Evolutionary conservation across 2,797 vertebrate genomes (phyloP).

Genomic region (Somateria mollissima): DNA sequence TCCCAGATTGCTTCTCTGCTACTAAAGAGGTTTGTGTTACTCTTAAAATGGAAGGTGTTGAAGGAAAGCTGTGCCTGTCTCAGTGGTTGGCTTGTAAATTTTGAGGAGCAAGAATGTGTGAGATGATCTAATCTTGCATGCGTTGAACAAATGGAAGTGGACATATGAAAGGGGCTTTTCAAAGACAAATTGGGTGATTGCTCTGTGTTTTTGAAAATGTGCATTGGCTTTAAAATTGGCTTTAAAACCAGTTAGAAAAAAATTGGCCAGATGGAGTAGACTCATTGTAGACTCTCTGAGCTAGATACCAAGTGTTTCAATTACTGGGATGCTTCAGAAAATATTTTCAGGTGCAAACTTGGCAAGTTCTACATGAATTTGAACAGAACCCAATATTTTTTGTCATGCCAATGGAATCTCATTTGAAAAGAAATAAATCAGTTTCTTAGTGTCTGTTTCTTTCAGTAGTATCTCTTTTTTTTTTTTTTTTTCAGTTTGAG

Average conservation of each 20-base stretch:
- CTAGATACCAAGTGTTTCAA: neutral
- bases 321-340: neutral
- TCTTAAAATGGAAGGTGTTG: neutral
- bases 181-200: neutral
- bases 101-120: neutral
- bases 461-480: too few species aligned
- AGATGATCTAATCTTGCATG: neutral
- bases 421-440: neutral
- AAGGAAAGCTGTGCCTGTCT: neutral
- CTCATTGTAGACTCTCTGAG: neutral
- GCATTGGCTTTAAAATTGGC: neutral
- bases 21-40: neutral
- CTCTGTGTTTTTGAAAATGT: neutral
- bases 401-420: neutral
- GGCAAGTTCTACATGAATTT: neutral
- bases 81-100: neutral
- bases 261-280: neutral
- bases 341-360: neutral
- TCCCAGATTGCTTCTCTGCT: neutral
- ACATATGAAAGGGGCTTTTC: neutral
- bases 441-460: neutral
- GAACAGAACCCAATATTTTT: neutral
- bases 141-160: neutral
- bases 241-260: neutral
- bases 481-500: neutral